Percentiles rank a stretch among this genome's conserved stretches.
These are phyloP conservation scores for Parascotia fuliginaria DNA, from an alignment of 2,888 invertebrate genomes.

Conservation along the genomic window DNA sequence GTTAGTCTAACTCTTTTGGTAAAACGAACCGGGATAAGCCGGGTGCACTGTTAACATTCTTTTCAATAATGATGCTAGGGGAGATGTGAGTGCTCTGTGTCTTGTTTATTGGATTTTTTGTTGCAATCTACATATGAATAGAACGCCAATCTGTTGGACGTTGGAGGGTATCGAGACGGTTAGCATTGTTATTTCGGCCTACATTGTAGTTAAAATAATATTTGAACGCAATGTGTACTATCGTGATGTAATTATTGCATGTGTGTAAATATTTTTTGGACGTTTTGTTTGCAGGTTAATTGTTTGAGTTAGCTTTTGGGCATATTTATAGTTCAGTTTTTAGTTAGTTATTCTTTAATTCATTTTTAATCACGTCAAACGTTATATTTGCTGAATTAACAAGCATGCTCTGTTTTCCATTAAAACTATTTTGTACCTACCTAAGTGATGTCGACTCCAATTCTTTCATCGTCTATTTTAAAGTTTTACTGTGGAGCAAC, in stretches of 20 bases:
- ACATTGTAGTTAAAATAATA: constrained; percentile 41
- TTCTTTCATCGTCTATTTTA: constrained; percentile 60
- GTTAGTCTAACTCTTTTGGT: constrained; percentile 85
- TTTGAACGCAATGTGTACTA: constrained; percentile 30
- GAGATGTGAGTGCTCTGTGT: constrained; percentile 74
- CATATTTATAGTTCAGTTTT: constrained; percentile 18
- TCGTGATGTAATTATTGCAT: constrained; percentile 44
- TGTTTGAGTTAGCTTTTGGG: constrained; percentile 9
- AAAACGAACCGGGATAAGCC: constrained; percentile 82
- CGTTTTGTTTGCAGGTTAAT: constrained; percentile 16
- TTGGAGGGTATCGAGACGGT: constrained; percentile 65
- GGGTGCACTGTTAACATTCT: constrained; percentile 82
- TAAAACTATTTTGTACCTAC: not conserved
- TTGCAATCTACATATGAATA: constrained; percentile 85
- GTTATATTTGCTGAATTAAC: too few relatives aligned
- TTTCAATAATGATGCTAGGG: constrained; percentile 83
- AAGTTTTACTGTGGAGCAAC: constrained; percentile 68
- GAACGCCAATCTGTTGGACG: constrained; percentile 78
- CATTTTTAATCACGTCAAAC: not conserved
- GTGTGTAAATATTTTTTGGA: constrained; percentile 34
- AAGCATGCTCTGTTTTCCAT: not conserved
- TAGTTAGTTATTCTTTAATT: not conserved
- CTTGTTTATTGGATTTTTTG: constrained; percentile 86
- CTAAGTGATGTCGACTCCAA: constrained; percentile 49
- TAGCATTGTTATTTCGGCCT: constrained; percentile 55